Percentiles rank a stretch among this genome's conserved stretches.
phyloP scores from a whole-genome alignment of 2,888 invertebrate genomes.

The Disparrhopalites patrizii region DNA sequence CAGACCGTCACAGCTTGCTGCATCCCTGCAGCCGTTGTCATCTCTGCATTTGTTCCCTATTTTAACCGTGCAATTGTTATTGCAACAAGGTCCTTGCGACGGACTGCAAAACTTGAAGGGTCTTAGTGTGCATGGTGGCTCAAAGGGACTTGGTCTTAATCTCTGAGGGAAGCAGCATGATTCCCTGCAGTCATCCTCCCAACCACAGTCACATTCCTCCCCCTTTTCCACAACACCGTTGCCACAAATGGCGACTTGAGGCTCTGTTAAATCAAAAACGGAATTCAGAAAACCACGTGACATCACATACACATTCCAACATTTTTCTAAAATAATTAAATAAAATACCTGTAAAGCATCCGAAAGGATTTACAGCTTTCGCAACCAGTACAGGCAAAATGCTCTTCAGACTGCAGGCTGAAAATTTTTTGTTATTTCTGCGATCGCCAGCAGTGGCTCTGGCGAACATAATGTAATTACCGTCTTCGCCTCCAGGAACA shows the following conservation, averaged over 20 bases:
- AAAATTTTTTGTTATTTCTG: slow-evolving; percentile 96
- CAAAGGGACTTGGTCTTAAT: slow-evolving; percentile 68
- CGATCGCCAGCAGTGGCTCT: slow-evolving; percentile 97
- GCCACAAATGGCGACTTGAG: slow-evolving; percentile 92
- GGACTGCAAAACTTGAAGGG: slow-evolving; percentile 73
- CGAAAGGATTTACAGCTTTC: slow-evolving; percentile 82
- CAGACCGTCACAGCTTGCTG: slow-evolving; percentile 85
- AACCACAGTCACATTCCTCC: slow-evolving; percentile 98
- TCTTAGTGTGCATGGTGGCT: slow-evolving; percentile 81
- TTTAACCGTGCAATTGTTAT: slow-evolving; percentile 74
- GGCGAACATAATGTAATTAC: slow-evolving; percentile 99
- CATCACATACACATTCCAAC: neutral
- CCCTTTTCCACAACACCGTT: slow-evolving; percentile 96
- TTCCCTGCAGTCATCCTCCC: slow-evolving; percentile 93
- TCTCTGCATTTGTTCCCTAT: slow-evolving; percentile 85
- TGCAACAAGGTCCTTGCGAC: slow-evolving; percentile 93
- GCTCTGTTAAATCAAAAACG: slow-evolving; percentile 59
- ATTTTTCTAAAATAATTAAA: neutral
- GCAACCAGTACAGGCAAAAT: slow-evolving; percentile 89
- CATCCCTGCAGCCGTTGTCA: slow-evolving; percentile 89
- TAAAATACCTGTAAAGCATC: slow-evolving; percentile 85
- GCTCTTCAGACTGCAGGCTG: slow-evolving; percentile 85
- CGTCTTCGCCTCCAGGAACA: slow-evolving; percentile 91
- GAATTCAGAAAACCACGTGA: neutral
- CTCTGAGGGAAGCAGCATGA: slow-evolving; percentile 89